Conservation (phyloP, 2,888 invertebrate genomes). For the Lithosia quadra region DNA sequence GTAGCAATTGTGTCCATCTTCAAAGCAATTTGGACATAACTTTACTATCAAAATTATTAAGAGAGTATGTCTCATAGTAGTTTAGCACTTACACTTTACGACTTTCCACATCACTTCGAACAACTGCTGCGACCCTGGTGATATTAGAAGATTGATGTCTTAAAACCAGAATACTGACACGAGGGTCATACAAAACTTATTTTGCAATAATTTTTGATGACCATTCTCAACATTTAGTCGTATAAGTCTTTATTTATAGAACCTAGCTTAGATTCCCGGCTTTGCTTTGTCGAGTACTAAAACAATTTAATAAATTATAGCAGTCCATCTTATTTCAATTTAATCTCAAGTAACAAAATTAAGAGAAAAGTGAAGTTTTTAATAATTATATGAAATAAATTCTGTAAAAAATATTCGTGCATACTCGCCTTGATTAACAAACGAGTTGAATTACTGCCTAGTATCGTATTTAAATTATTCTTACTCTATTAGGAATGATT, state of each 20-base stretch:
- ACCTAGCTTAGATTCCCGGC: conserved; percentile 1
- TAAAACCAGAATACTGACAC: conserved; percentile 20
- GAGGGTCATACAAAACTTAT: conserved; percentile 28
- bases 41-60: conserved; percentile 23
- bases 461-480: no score
- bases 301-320: no score
- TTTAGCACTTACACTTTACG: conserved; percentile 19
- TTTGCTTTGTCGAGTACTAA: no score
- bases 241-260: conserved; percentile 11
- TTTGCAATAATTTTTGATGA: conserved; percentile 32
- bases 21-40: not conserved
- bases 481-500: no score
- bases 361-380: no score
- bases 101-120: conserved; percentile 18
- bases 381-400: no score
- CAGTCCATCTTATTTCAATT: no score
- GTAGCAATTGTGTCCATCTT: conserved; percentile 1
- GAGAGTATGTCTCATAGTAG: conserved; percentile 19
- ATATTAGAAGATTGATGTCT: conserved; percentile 29
- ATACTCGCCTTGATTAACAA: no score
- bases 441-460: no score
- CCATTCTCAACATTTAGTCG: conserved; percentile 20
- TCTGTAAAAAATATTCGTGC: no score
- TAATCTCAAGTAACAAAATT: no score
- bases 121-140: conserved; percentile 15